Conservation (phyloP, 2,888 invertebrate species). For the Sminthurinus aureus region DNA sequence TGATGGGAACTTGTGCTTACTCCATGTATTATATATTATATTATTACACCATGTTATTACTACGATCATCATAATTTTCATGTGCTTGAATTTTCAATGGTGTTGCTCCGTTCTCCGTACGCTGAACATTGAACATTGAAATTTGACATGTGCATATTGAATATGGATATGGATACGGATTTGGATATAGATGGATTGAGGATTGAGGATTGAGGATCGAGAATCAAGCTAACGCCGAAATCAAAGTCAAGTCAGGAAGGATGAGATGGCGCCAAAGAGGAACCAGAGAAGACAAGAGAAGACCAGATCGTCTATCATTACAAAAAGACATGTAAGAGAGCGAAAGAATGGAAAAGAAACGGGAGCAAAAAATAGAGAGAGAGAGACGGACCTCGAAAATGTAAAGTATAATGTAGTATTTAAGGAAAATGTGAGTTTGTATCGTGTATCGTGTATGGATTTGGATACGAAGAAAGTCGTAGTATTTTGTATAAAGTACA, state of each 20-base stretch:
- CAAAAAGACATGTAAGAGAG: not conserved
- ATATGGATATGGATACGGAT: too few relatives aligned
- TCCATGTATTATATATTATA: too few relatives aligned
- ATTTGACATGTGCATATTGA: too few relatives aligned
- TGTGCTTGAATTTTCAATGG: too few relatives aligned
- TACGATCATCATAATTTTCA: too few relatives aligned
- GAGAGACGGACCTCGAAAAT: slow-evolving; percentile 4
- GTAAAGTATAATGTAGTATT: slow-evolving; percentile 20
- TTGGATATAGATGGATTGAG: too few relatives aligned
- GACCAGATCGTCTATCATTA: slow-evolving; percentile 52
- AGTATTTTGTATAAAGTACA: too few relatives aligned
- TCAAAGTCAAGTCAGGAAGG: not conserved
- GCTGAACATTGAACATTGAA: too few relatives aligned
- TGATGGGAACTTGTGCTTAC: too few relatives aligned
- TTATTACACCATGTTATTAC: too few relatives aligned
- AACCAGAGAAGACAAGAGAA: slow-evolving; percentile 10
- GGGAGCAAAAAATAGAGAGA: slow-evolving; percentile 13
- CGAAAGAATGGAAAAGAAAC: not conserved
- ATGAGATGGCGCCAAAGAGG: slow-evolving; percentile 38
- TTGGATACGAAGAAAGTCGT: not conserved
- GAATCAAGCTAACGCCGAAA: not conserved
- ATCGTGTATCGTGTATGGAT: not conserved
- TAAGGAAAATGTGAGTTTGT: not conserved
- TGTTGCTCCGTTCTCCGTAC: too few relatives aligned
- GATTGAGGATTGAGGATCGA: too few relatives aligned